These are phyloP conservation scores for Vespertilio murinus DNA, from an alignment of 2,797 vertebrate genomes.

Conservation along the genomic window DNA sequence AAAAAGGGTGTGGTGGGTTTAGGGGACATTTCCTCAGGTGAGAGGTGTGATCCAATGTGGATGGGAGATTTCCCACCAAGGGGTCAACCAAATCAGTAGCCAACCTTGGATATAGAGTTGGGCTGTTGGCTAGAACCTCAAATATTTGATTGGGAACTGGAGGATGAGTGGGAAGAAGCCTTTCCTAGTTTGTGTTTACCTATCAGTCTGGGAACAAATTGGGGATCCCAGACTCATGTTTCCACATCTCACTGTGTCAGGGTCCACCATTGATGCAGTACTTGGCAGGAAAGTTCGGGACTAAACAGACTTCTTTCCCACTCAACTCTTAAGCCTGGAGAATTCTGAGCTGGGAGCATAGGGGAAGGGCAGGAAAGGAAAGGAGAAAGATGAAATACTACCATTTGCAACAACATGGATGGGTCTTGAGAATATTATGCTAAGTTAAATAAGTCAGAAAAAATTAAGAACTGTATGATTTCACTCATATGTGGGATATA, in stretches of 20 bases:
- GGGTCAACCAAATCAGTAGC: constrained; percentile 1
- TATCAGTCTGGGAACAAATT: constrained; percentile 28
- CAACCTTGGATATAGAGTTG: background rate
- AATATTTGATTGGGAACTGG: background rate
- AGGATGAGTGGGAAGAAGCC: background rate
- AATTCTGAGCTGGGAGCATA: background rate
- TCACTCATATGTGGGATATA: background rate
- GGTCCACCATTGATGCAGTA: background rate
- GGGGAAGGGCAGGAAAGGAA: background rate
- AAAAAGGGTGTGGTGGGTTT: background rate
- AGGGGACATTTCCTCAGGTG: background rate
- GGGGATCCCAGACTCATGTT: background rate
- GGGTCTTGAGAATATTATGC: background rate
- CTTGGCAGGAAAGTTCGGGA: background rate
- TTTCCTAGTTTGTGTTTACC: constrained; percentile 44
- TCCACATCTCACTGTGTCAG: background rate
- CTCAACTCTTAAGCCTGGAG: background rate
- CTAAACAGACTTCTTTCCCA: background rate
- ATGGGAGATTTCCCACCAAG: background rate
- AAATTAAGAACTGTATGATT: background rate
- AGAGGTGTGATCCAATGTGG: background rate
- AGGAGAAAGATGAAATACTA: background rate
- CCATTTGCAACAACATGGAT: background rate
- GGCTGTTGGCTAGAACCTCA: background rate
- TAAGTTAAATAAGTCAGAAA: background rate